phyloP scores from a whole-genome alignment of 2,113 vertebrate species.

The Neolamprologus tretocephalus region DNA sequence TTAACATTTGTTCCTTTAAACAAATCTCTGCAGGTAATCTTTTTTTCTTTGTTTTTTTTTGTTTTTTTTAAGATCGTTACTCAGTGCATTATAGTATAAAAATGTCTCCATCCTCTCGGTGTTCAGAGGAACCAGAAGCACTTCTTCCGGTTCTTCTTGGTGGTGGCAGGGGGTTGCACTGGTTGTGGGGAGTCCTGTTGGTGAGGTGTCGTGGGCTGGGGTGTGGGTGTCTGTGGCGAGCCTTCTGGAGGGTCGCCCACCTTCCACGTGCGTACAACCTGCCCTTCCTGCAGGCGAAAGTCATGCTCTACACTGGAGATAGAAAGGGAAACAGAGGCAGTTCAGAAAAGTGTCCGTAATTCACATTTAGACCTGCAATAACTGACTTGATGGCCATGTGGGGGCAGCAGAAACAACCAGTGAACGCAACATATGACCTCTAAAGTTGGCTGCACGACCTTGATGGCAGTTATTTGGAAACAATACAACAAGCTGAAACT shows the following conservation, averaged over 20 bases:
- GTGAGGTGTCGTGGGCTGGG: constrained; percentile 41
- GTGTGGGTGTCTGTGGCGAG: constrained; percentile 48
- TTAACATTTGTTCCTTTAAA: neutral
- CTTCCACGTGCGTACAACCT: constrained; percentile 72
- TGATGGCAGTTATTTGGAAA: neutral
- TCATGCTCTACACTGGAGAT: constrained; percentile 70
- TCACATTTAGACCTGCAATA: neutral
- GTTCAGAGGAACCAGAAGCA: constrained; percentile 77
- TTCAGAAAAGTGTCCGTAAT: neutral
- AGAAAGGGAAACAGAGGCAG: neutral
- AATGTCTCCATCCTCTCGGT: neutral
- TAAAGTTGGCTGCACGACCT: neutral
- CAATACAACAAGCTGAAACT: neutral
- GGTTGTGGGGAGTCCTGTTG: constrained; percentile 63
- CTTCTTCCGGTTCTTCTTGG: constrained; percentile 72
- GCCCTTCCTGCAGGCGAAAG: constrained; percentile 74
- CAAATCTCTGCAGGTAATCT: neutral
- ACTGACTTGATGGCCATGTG: neutral
- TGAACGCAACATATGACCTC: neutral
- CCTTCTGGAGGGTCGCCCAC: constrained; percentile 66
- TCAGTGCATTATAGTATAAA: constrained; percentile 31
- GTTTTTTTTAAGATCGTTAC: neutral
- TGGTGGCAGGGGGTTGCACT: constrained; percentile 37
- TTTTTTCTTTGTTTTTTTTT: neutral
- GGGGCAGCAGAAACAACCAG: neutral